Evolutionary conservation across 2,113 vertebrate species (phyloP).

Genomic region (Neogale vison): DNA sequence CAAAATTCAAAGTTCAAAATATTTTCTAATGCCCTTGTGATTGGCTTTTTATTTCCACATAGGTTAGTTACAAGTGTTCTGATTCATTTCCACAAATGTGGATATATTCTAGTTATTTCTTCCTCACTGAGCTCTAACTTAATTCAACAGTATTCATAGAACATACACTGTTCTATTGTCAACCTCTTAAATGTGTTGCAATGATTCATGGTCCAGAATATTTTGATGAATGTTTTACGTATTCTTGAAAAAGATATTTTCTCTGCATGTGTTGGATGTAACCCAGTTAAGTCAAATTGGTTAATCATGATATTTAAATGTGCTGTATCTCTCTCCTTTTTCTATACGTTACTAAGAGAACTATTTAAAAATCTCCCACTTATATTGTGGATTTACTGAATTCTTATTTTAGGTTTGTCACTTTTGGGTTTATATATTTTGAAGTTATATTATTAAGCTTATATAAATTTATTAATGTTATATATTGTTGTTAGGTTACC

Average conservation of each 20-base stretch:
- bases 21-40: background rate
- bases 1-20: background rate
- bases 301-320: background rate
- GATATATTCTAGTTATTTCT: background rate
- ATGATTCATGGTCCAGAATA: background rate
- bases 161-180: background rate
- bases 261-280: background rate
- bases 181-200: background rate
- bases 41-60: background rate
- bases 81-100: background rate
- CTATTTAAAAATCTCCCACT: background rate
- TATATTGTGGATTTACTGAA: background rate
- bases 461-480: background rate
- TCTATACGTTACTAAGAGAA: background rate
- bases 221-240: background rate
- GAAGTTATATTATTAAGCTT: background rate
- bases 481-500: background rate
- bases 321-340: background rate
- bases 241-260: background rate
- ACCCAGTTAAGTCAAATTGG: background rate
- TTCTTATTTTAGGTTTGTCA: background rate
- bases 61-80: background rate
- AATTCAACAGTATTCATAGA: background rate
- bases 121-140: background rate
- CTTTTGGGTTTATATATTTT: background rate